Conservation (phyloP, 2,888 invertebrate species). For the Malthinus seriepunctatus region DNA sequence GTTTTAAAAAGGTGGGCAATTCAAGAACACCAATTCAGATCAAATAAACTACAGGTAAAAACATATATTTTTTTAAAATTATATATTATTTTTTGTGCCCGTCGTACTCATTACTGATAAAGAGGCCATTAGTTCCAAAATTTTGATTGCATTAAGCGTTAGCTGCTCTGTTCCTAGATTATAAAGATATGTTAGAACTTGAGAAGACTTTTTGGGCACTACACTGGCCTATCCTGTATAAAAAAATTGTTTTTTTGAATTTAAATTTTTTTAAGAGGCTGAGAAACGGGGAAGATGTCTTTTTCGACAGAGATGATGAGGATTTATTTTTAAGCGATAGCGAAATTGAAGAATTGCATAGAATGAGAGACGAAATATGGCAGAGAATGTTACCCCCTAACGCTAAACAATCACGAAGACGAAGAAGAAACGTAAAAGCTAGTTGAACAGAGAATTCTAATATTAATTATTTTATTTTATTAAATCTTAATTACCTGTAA, state of each 20-base stretch:
- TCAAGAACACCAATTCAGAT: slow-evolving; percentile 31
- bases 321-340: slow-evolving; percentile 35
- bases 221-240: too few species aligned
- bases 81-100: too few species aligned
- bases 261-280: slow-evolving; percentile 28
- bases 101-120: too few species aligned
- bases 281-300: slow-evolving; percentile 30
- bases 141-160: too few species aligned
- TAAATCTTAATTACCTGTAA: too few species aligned
- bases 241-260: too few species aligned
- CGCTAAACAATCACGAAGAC: slow-evolving; percentile 9
- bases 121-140: too few species aligned
- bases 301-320: slow-evolving; percentile 37
- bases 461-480: not conserved
- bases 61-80: not conserved
- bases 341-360: slow-evolving; percentile 29
- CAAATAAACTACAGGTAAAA: slow-evolving; percentile 33
- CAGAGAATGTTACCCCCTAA: slow-evolving; percentile 26
- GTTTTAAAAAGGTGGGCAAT: slow-evolving; percentile 34
- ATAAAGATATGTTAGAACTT: too few species aligned
- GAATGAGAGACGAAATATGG: slow-evolving; percentile 27
- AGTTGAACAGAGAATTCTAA: not conserved
- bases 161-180: too few species aligned
- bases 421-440: not conserved
- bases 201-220: too few species aligned